Evolutionary conservation across 1,140 invertebrate species (phyloP), one percentile per base, ranked within the genome.

Genomic region (Streblospio benedicti): DNA sequence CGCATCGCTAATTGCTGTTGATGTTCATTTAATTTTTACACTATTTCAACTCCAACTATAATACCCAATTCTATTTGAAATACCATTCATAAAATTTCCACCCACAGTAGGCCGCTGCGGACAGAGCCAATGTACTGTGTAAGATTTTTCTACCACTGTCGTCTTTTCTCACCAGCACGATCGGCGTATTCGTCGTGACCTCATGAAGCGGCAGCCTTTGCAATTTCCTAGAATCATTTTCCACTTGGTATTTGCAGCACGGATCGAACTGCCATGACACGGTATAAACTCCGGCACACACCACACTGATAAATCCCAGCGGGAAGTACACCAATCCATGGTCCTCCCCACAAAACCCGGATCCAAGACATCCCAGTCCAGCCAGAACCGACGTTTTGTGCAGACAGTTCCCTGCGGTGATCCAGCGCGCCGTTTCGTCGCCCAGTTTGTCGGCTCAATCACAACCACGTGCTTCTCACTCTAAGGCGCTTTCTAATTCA

Each of bases 371-470:
- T 60, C 84, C 83, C 60, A 91, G 70, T 57, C 90, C 91, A 60
- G 86, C 83, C 47, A 92, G 74, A 28, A 95, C 87, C 49, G 92
- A 89, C 59, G 88, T 87, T 81, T 93, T 93, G 76, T 94, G 90
- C 69, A 96, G 82, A 78, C 88, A 91, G 80, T 96, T 94, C 58
- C 93, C 93, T 61, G 94, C 87, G 62, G 85, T 83, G 69, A 97
- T 95, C 92, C 92, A 97, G 67, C 89, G 82, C 23, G 89, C 88
- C n/a, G 93, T 95, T 79, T 92, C 89, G 78, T 92, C 91, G 51
- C 91, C 93, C 52, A 97, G 79, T 65, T 87, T 41, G 86, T 84
- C 41, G 92, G 92, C 78, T 96, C 92, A 69, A 97, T 92, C 32
- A 96, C 85, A 65, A 96, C 96, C 67, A 71, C 76, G 65, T 85